Evolutionary conservation across 2,797 vertebrate species (phyloP).

Genomic region (Dendrocincla fuliginosa): DNA sequence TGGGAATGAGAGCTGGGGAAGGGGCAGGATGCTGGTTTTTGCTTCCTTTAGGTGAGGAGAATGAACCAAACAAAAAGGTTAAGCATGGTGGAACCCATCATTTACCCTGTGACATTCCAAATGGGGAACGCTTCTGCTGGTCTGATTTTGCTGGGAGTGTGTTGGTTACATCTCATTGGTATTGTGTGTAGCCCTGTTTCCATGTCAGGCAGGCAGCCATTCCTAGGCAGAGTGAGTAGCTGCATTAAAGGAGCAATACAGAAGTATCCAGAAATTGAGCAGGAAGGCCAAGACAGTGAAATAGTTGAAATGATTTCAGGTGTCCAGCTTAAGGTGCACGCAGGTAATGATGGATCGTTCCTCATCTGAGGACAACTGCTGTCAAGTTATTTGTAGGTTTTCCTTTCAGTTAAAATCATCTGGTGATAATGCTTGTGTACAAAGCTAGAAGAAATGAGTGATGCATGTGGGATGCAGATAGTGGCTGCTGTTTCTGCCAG

Average conservation of each 20-base stretch:
- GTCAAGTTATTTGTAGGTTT: background rate
- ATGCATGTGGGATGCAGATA: background rate
- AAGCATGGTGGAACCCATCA: background rate
- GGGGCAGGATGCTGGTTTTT: background rate
- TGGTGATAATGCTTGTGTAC: background rate
- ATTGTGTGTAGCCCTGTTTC: background rate
- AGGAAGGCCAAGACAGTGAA: background rate
- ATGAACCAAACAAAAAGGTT: background rate
- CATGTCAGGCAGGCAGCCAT: background rate
- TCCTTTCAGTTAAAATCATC: background rate
- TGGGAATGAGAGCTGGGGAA: background rate
- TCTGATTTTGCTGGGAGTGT: background rate
- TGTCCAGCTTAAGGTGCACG: background rate
- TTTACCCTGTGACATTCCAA: background rate
- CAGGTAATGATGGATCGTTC: background rate
- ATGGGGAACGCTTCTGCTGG: background rate
- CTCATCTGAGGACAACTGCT: background rate
- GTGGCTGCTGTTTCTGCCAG: background rate
- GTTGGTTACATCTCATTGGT: background rate
- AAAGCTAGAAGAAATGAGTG: background rate
- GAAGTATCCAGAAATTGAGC: background rate
- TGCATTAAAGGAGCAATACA: background rate
- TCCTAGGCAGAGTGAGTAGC: background rate
- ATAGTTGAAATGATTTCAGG: background rate
- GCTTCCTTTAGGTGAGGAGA: background rate